phyloP scores from a whole-genome alignment of 2,888 invertebrate genomes.

The Phaedon cochleariae region DNA sequence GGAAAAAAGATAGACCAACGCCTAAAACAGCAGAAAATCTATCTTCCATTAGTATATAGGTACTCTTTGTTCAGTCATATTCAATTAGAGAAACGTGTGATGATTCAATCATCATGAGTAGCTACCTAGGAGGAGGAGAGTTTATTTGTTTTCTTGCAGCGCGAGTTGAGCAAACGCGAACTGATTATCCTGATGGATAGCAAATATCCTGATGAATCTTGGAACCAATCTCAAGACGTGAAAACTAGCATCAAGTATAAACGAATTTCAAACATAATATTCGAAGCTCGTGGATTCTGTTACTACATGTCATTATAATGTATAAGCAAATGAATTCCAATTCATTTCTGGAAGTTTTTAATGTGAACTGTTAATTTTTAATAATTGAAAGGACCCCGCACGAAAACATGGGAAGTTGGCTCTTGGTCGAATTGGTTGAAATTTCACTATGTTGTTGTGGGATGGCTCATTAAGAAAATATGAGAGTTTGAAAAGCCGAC shows the following conservation, averaged over 20 bases:
- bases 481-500: too few relatives aligned
- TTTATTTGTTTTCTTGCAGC: conserved; percentile 59
- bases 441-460: too few relatives aligned
- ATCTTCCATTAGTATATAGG: conserved; percentile 28
- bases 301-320: too few relatives aligned
- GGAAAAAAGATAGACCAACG: neutral
- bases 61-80: conserved; percentile 49
- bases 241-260: neutral
- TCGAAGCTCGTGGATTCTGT: too few relatives aligned
- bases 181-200: conserved; percentile 62
- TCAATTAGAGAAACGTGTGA: conserved; percentile 59
- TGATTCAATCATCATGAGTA: conserved; percentile 61
- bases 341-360: too few relatives aligned
- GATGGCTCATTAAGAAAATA: too few relatives aligned
- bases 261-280: neutral
- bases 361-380: too few relatives aligned
- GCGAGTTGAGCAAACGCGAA: conserved; percentile 48
- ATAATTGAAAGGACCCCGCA: too few relatives aligned
- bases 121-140: conserved; percentile 53
- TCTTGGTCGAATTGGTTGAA: too few relatives aligned
- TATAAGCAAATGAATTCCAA: too few relatives aligned
- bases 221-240: neutral
- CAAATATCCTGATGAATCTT: conserved; percentile 56
- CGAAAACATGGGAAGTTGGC: too few relatives aligned
- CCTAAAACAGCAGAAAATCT: conserved; percentile 19